Conservation (phyloP, 2,888 invertebrate genomes). For the Tinea trinotella region DNA sequence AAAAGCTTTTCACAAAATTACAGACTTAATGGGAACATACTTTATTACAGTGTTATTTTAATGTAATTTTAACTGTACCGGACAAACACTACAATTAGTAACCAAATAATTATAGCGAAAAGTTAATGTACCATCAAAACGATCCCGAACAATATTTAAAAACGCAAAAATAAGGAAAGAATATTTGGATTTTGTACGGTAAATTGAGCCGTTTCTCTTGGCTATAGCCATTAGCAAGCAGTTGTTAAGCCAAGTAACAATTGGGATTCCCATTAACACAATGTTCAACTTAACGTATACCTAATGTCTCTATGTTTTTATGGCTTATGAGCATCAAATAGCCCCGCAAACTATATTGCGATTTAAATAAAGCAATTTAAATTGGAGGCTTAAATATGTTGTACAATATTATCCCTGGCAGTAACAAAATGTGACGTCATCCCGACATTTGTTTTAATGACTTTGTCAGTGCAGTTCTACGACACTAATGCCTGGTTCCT, state of each 20-base stretch:
- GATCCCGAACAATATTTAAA: background rate
- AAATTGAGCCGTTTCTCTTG: slow-evolving; percentile 12
- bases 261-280: slow-evolving; percentile 8
- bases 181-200: slow-evolving; percentile 1
- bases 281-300: slow-evolving; percentile 10
- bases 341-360: too few relatives aligned
- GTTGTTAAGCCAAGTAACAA: slow-evolving; percentile 13
- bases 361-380: too few relatives aligned
- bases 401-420: too few relatives aligned
- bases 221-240: slow-evolving; percentile 8
- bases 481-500: too few relatives aligned
- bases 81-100: background rate
- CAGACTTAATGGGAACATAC: background rate
- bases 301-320: slow-evolving; percentile 2
- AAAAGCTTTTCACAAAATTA: background rate
- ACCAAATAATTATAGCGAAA: background rate
- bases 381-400: too few relatives aligned
- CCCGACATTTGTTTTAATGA: too few relatives aligned
- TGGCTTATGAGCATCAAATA: background rate
- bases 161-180: background rate
- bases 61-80: too few relatives aligned
- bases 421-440: too few relatives aligned
- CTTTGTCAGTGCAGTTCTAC: too few relatives aligned
- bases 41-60: too few relatives aligned
- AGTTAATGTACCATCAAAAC: background rate